These are phyloP conservation scores for Copidosoma floridanum DNA, from an alignment of 1,140 invertebrate genomes.

Conservation along the genomic window DNA sequence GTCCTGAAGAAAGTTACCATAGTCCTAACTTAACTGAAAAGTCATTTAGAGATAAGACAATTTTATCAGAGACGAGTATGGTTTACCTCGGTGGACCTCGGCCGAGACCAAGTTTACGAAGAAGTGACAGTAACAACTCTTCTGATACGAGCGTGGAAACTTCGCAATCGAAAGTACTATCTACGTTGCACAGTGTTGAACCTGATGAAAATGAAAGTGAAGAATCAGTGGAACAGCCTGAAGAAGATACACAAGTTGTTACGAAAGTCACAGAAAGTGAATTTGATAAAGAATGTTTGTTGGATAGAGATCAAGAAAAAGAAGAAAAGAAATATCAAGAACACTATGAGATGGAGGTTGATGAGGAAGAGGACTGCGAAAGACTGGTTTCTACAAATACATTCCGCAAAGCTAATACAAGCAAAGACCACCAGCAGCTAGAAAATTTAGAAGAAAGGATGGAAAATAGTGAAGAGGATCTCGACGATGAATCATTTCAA, in stretches of 20 bases:
- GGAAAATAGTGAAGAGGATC: constrained; percentile 16
- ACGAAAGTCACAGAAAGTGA: not conserved
- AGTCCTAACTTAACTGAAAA: constrained; percentile 28
- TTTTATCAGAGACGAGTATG: constrained; percentile 32
- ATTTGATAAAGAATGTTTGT: not conserved
- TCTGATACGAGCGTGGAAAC: constrained; percentile 21
- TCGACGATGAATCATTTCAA: constrained; percentile 38
- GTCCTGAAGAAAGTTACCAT: constrained; percentile 11
- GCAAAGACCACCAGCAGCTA: not conserved
- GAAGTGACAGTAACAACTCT: constrained; percentile 24
- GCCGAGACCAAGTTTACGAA: constrained; percentile 43
- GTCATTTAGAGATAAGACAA: constrained; percentile 24
- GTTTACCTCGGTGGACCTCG: constrained; percentile 36
- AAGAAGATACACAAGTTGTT: constrained; percentile 13
- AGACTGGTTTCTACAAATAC: too few relatives aligned
- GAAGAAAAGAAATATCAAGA: not conserved
- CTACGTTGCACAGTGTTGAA: not conserved
- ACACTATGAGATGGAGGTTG: not conserved
- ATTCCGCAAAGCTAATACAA: not conserved
- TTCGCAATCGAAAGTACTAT: not conserved
- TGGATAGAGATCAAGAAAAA: not conserved
- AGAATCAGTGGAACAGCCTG: constrained; percentile 9
- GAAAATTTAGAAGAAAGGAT: not conserved
- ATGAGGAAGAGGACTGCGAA: constrained; percentile 8
- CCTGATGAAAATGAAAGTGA: constrained; percentile 1